Conservation (phyloP, 2,113 vertebrate genomes). For the Eonycteris spelaea region DNA sequence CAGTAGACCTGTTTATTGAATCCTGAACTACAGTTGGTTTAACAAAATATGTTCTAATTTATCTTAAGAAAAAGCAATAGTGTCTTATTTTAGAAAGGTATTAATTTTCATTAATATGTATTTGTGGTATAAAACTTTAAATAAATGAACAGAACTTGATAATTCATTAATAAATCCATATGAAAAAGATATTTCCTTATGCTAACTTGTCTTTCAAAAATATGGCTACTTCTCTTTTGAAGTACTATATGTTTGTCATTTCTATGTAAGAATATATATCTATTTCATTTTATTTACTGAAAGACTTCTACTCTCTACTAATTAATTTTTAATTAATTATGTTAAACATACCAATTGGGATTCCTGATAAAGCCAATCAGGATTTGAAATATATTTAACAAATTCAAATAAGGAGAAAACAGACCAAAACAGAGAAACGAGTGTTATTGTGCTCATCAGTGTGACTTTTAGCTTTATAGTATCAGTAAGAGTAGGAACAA, state of each 20-base stretch:
- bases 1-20: background rate
- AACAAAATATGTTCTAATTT: background rate
- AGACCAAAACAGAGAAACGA: background rate
- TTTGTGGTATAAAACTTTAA: background rate
- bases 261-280: background rate
- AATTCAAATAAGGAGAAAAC: background rate
- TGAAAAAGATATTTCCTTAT: background rate
- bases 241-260: background rate
- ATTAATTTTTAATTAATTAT: background rate
- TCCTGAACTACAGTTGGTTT: background rate
- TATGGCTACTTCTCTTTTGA: background rate
- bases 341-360: background rate
- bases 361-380: background rate
- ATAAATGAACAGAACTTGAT: background rate
- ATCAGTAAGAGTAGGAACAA: background rate
- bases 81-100: background rate
- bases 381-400: constrained; percentile 5
- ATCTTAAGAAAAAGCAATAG: background rate
- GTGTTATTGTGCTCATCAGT: background rate
- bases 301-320: background rate
- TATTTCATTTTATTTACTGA: constrained; percentile 14
- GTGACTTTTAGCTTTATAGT: background rate
- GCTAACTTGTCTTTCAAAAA: background rate
- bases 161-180: constrained; percentile 1
- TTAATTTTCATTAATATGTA: background rate